These are phyloP conservation scores for Xenopus petersii DNA, from an alignment of 2,797 vertebrate species.

Conservation along the genomic window DNA sequence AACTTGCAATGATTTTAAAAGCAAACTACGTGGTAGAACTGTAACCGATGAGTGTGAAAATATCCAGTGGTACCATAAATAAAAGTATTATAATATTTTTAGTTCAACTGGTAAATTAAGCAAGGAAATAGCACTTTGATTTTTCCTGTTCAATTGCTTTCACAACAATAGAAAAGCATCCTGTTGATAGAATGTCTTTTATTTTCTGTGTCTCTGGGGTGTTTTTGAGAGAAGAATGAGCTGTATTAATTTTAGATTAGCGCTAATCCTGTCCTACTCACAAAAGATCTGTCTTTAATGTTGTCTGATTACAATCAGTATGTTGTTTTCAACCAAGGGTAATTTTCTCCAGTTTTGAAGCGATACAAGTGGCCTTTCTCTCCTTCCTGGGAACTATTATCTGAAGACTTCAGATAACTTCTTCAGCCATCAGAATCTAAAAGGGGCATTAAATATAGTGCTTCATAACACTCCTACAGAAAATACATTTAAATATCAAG, in stretches of 20 bases:
- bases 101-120: conserved; percentile 24
- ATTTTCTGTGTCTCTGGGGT: conserved; percentile 34
- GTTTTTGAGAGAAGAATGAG: conserved; percentile 40
- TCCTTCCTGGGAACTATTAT: conserved; percentile 19
- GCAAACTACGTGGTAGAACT: too few species aligned
- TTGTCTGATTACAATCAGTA: conserved; percentile 46
- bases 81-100: conserved; percentile 29
- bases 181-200: conserved; percentile 29
- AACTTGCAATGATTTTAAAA: too few species aligned
- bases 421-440: conserved; percentile 1
- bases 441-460: conserved; percentile 2
- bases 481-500: background rate
- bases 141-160: conserved; percentile 38
- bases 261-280: conserved; percentile 33
- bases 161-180: conserved; percentile 34
- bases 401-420: conserved; percentile 18
- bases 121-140: conserved; percentile 41
- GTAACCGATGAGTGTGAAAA: background rate
- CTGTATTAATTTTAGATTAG: conserved; percentile 48
- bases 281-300: conserved; percentile 36
- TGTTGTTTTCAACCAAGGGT: conserved; percentile 34
- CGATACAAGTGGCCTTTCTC: conserved; percentile 26
- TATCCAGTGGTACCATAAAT: conserved; percentile 11
- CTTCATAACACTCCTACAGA: background rate
- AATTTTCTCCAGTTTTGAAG: conserved; percentile 37